These are phyloP conservation scores for Cyanistes caeruleus DNA, from an alignment of 2,113 vertebrate genomes.

Conservation along the genomic window DNA sequence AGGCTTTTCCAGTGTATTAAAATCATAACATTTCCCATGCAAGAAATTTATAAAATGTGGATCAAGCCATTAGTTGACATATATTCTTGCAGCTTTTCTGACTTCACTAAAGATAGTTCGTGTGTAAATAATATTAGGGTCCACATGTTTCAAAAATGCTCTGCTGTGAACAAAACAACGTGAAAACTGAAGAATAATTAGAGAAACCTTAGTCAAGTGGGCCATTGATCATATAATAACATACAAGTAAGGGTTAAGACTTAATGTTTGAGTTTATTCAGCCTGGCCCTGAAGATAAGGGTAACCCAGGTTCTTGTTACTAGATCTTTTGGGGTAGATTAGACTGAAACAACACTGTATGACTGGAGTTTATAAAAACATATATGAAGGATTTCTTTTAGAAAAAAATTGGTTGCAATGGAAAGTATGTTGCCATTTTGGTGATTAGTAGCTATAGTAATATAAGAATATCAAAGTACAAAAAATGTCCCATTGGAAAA, in stretches of 20 bases:
- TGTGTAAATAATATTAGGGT: neutral
- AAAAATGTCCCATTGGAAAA: neutral
- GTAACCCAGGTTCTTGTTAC: neutral
- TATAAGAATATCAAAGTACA: neutral
- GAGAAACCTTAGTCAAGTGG: neutral
- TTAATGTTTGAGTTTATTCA: neutral
- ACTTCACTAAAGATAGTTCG: neutral
- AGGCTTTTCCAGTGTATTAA: neutral
- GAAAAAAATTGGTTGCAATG: neutral
- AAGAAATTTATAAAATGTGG: neutral
- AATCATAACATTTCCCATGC: neutral
- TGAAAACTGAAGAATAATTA: neutral
- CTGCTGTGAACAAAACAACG: neutral
- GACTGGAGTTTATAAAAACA: neutral
- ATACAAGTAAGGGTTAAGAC: rapidly evolving
- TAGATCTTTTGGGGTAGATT: neutral
- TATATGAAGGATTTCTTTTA: neutral
- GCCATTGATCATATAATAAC: neutral
- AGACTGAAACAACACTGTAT: neutral
- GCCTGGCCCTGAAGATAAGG: neutral
- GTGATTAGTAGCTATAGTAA: neutral
- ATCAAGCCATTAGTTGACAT: neutral
- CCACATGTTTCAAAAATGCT: neutral
- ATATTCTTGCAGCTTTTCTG: neutral
- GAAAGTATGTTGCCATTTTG: neutral